A percentile compares a stretch with the other conserved stretches of the same genome.
phyloP scores from a whole-genome alignment of 2,113 vertebrate genomes.

The Excalfactoria chinensis region DNA sequence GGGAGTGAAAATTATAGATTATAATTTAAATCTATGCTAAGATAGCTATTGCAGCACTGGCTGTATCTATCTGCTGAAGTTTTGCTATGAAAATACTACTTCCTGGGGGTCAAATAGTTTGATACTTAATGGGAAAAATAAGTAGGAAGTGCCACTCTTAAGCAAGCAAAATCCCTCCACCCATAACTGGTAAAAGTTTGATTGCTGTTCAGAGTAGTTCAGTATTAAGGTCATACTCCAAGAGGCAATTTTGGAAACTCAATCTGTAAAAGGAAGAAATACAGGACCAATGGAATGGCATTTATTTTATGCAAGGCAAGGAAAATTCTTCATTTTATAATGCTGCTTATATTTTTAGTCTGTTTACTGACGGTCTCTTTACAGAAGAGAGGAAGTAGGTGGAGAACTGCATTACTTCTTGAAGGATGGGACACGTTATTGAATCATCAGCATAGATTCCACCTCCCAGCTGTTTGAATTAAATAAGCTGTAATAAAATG shows the following conservation, averaged over 20 bases:
- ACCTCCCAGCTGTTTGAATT: neutral
- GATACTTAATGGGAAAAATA: constrained; percentile 18
- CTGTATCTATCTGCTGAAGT: neutral
- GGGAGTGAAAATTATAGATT: neutral
- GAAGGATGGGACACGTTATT: neutral
- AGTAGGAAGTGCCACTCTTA: neutral
- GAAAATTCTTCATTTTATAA: neutral
- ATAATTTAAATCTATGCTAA: neutral
- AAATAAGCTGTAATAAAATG: constrained; percentile 25
- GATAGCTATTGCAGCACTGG: neutral
- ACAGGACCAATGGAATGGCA: no score
- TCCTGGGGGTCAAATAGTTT: neutral
- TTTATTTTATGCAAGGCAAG: neutral
- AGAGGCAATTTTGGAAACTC: neutral
- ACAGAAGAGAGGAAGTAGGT: neutral
- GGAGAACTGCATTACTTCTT: constrained; percentile 12
- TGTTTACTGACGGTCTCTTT: neutral
- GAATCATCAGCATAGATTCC: neutral
- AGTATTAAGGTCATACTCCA: neutral
- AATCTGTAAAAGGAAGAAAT: neutral
- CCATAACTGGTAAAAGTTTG: neutral
- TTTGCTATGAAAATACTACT: neutral
- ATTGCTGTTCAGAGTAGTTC: neutral
- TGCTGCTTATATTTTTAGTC: neutral
- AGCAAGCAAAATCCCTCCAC: neutral